Percentiles rank a stretch among this genome's conserved stretches.
Conservation (phyloP, 2,113 vertebrate genomes). For the Progne subis region DNA sequence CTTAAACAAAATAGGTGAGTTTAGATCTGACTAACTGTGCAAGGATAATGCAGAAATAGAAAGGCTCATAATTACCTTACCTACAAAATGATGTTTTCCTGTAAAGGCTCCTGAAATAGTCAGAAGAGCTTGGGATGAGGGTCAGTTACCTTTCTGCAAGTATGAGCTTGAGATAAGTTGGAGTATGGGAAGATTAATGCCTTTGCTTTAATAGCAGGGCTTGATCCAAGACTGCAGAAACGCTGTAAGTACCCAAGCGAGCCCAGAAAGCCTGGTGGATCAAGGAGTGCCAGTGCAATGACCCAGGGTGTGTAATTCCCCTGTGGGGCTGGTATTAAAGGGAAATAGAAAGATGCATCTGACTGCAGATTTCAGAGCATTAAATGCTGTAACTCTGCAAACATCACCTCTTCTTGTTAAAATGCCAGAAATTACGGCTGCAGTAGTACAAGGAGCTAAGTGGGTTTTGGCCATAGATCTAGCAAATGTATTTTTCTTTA, state of each 20-base stretch:
- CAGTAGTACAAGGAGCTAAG: neutral
- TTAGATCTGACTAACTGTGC: neutral
- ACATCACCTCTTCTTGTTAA: conserved; percentile 45
- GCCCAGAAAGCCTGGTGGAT: conserved; percentile 33
- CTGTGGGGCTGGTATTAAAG: neutral
- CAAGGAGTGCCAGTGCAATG: conserved; percentile 55
- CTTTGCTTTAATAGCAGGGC: conserved; percentile 44
- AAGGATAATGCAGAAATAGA: neutral
- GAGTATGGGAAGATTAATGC: conserved; percentile 57
- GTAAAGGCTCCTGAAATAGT: neutral
- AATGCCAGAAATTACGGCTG: conserved; percentile 47
- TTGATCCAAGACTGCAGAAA: conserved; percentile 44
- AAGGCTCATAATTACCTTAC: conserved; percentile 1
- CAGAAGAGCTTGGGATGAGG: neutral
- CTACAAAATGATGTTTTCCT: neutral
- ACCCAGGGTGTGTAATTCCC: conserved; percentile 45
- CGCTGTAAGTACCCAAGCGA: neutral
- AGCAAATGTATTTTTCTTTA: conserved; percentile 15
- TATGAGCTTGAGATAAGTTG: conserved; percentile 31
- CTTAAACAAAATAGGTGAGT: conserved; percentile 14
- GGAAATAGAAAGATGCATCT: conserved; percentile 52
- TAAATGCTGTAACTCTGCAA: conserved; percentile 30
- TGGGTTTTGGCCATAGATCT: conserved; percentile 11
- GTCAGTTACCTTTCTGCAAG: conserved; percentile 45
- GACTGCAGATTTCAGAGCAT: conserved; percentile 16